Evolutionary conservation across 2,888 invertebrate genomes (phyloP), one percentile per base, ranked within the genome.

Genomic region (Timandra comae): DNA sequence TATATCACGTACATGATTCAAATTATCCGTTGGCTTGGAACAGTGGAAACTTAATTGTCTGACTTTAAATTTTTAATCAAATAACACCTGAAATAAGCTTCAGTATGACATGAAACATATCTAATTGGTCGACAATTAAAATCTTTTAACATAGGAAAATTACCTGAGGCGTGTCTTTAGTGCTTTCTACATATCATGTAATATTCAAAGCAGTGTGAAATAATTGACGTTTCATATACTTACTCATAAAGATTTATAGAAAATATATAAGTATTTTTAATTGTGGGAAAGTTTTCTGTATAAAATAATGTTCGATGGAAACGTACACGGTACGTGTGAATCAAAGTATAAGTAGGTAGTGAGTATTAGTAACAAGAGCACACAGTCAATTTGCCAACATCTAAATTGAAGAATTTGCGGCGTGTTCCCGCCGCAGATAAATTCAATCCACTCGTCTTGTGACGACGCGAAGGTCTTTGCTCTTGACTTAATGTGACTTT

Each of bases 41-140:
- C 59, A 61, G 56, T 62, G 59, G 68, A 58, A 63, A 67, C 61
- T 56, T 72, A 75, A 81, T 76, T 72, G 71, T 60, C 43, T 43
- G 33, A 52, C 60, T 63, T 64, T 80, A 64, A 73, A 84, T 80
- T 68, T 71, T 71, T 81, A 62, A 84, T 78, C 63, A 69, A 76
- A 75, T 79, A 72, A 78, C 85, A 77, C 84, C 79, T 85, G 72
- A 76, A 76, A 81, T 82, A 76, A 73, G 80, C 82, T 81, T 82
- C 64, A 56, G 51, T 40, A 35, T 44, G 43, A 46, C 53, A 56
- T 56, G 59, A 61, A 56, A 56, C 49, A 60, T 44, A 61, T 60
- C 55, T 67, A 69, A 75, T 71, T 57, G 62, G 38, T 39, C 37
- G 46, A 59, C 73, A 69, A 74, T 75, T 73, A 75, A 68, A 67